phyloP scores from a whole-genome alignment of 2,113 vertebrate species.

The Rhadina sibilatrix region DNA sequence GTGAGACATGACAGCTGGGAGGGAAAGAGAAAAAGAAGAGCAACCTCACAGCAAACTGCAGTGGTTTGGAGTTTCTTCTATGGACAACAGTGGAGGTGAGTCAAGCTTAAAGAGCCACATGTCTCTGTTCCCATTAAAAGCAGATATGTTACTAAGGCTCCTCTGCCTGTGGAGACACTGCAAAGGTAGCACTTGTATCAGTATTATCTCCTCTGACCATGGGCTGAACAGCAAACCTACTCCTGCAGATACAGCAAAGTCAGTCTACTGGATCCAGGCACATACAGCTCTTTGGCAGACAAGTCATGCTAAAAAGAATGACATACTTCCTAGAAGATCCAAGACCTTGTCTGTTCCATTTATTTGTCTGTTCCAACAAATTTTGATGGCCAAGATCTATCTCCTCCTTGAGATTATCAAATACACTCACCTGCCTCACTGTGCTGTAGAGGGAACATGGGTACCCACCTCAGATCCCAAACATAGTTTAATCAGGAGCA shows the following conservation, averaged over 20 bases:
- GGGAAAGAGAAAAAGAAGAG: neutral
- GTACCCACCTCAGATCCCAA: neutral
- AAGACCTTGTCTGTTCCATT: neutral
- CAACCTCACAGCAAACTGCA: neutral
- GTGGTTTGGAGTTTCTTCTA: neutral
- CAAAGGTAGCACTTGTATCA: neutral
- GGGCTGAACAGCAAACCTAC: neutral
- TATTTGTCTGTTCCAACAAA: neutral
- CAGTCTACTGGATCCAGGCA: neutral
- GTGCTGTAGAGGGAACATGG: neutral
- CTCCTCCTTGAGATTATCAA: neutral
- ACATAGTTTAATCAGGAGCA: neutral
- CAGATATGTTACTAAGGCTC: neutral
- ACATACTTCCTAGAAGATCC: neutral
- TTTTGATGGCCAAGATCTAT: neutral
- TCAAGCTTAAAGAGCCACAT: neutral
- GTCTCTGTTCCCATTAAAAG: neutral
- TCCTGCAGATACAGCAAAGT: neutral
- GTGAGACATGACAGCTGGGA: neutral
- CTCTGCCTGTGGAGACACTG: neutral
- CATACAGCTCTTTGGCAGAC: neutral
- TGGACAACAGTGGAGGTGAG: neutral
- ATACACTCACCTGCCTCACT: neutral
- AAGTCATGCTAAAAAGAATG: neutral
- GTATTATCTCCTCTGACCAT: neutral